Base-by-base conservation (phyloP, 2,888 invertebrate species). In the Aplocera efformata region DNA sequence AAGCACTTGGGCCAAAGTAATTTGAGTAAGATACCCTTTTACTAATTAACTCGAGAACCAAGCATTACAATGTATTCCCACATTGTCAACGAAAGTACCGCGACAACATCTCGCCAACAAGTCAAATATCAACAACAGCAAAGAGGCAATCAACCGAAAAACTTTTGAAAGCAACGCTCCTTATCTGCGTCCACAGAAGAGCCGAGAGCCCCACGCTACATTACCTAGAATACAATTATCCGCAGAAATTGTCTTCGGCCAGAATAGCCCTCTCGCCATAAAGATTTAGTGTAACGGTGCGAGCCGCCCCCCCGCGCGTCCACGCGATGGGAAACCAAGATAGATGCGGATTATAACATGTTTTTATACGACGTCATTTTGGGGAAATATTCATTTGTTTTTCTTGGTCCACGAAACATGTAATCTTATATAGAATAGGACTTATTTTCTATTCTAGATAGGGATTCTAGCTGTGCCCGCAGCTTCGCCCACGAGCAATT, bases 221-320 rank as follows among this genome's bases (percentile, higher is more conserved):
- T 56, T 54, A 46, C 42, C 40, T 44, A 53, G 53, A 58, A 58
- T 53, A 63, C 58, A 65, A 67, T 67, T 65, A 67, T 63, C 58
- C 46, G 43, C 41, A 23, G 54, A 53, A 63, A 67, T 67, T 63
- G 68, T 63, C 63, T 61, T 61, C 54, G 62, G 52, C 52, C 40
- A 35, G 46, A 58, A 60, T 65, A 55, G 58, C 53, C 50, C 40
- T 45, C 58, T 44, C 40, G 28, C 34, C 61, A 51, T 58, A 50
- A 60, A 58, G 53, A 64, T 65, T 62, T 35, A 33, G 33, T 32
- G 23, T 32, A 32, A 33, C 17, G 33, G 10, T 10, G 32, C 13
- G 24, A 25, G 7, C 11, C 25, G 25, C 17, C 17, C 32, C 17
- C 17, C 32, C 32, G 25, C 32, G 25, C 25, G 25, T 33, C 32